A percentile compares a stretch with the other conserved stretches of the same genome.
These are phyloP conservation scores for Ruditapes philippinarum DNA, from an alignment of 1,140 invertebrate species.

Conservation along the genomic window DNA sequence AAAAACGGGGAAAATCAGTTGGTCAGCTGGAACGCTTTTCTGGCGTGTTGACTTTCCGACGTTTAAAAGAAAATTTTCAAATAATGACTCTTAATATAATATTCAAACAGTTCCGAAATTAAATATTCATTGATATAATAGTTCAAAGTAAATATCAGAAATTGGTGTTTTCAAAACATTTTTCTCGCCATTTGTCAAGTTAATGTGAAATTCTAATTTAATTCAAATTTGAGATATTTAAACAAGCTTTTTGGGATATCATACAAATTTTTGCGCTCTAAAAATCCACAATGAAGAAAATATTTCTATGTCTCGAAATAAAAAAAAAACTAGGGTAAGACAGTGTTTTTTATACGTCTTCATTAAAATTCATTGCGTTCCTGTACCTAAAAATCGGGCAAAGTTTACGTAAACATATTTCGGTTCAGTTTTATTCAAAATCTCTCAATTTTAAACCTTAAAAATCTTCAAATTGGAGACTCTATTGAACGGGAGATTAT, in stretches of 20 bases:
- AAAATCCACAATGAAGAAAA: too few species aligned
- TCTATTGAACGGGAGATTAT: background rate
- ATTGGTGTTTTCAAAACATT: background rate
- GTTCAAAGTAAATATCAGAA: background rate
- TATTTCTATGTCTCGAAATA: background rate
- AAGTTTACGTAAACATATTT: background rate
- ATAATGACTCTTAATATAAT: too few species aligned
- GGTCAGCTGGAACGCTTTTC: background rate
- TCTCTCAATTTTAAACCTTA: background rate
- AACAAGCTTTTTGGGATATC: too few species aligned
- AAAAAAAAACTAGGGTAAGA: too few species aligned
- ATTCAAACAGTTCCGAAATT: background rate
- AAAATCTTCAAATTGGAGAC: background rate
- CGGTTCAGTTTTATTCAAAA: conserved; percentile 12
- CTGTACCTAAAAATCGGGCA: background rate
- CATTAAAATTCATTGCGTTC: conserved; percentile 7
- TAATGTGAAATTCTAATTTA: too few species aligned
- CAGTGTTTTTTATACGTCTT: background rate
- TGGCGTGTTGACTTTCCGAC: background rate
- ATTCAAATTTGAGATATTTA: too few species aligned
- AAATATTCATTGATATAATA: background rate
- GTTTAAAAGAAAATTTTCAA: background rate
- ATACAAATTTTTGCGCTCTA: too few species aligned
- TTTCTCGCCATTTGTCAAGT: background rate
- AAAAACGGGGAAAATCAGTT: background rate